Percentiles rank a stretch among this genome's conserved stretches.
Evolutionary conservation across 2,888 invertebrate genomes (phyloP).

Genomic region (Parapristionchus giblindavisi): DNA sequence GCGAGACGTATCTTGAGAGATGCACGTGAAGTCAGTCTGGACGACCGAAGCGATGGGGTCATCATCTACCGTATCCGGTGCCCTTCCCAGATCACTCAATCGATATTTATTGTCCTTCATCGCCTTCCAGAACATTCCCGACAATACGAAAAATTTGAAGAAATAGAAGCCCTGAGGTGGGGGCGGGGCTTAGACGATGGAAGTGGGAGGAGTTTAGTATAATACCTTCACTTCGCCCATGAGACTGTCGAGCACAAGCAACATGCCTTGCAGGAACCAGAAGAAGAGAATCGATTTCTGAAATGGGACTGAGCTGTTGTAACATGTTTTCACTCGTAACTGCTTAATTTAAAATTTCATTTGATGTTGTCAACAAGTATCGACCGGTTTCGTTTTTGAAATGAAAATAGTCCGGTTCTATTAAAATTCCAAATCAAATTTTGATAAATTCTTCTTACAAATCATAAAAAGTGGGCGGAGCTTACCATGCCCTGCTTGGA

Average conservation of each 20-base stretch:
- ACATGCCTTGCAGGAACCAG: constrained; percentile 35
- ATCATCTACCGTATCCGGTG: no score
- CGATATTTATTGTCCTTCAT: constrained; percentile 32
- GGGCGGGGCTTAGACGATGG: neutral
- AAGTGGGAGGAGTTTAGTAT: neutral
- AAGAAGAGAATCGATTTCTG: constrained; percentile 34
- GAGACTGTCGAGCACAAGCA: constrained; percentile 24
- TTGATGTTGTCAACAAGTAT: no score
- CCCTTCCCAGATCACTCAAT: constrained; percentile 10
- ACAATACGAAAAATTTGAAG: constrained; percentile 32
- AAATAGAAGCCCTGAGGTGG: constrained; percentile 33
- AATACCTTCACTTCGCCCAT: constrained; percentile 30
- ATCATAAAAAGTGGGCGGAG: constrained; percentile 8
- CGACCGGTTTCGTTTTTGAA: no score
- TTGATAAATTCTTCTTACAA: neutral
- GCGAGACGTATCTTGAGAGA: no score
- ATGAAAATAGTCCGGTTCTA: neutral
- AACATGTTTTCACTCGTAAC: neutral
- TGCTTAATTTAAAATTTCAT: neutral
- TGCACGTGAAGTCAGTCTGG: constrained; percentile 8
- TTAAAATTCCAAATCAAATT: neutral
- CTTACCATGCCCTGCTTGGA: constrained; percentile 29
- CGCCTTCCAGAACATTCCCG: constrained; percentile 38
- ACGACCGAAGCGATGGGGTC: neutral
- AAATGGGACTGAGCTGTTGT: no score